Evolutionary conservation across 2,888 invertebrate species (phyloP), one percentile per base, ranked within the genome.

Genomic region (Thera britannica): DNA sequence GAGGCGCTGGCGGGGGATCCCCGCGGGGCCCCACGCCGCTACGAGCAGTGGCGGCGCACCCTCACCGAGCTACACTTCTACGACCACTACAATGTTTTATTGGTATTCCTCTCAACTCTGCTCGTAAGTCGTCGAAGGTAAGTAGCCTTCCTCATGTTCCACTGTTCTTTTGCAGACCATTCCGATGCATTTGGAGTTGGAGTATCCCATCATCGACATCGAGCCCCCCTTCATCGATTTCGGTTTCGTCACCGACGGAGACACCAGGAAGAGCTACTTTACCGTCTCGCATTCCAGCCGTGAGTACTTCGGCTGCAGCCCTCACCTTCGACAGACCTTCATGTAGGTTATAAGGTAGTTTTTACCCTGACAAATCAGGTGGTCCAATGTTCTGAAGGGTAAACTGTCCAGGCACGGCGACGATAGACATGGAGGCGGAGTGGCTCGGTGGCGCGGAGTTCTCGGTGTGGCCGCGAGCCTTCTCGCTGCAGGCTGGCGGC

Each of bases 201-300:
- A 90, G 67, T 84, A 76, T 67, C 92, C 90, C 0, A 55, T 65
- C 2, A 64, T 90, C 23, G 64, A n/a, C 9, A 68, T 82, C 60
- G 65, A 79, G 63, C 92, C 92, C 0, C 4, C 65, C 0, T 0
- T n/a, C 4, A 64, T 90, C 1, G 83, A 90, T 69, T 85, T 92
- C 63, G 88, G 86, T 9, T 82, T 79, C 72, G 86, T 90, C 60
- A 78, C 85, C 2, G 85, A 86, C 59, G 88, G 86, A 0, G 84
- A 88, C 75, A 77, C 82, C 1, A 77, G 86, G 68, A 89, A 90
- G 77, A 75, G 79, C 0, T 89, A 87, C 77, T 86, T 88, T 75
- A 85, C 83, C 6, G 78, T 91, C 12, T 75, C 80, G 0, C 91
- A 92, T 68, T 81, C 90, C 34, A 89, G 90, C 72, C 74, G 91